phyloP scores from a whole-genome alignment of 2,888 invertebrate species.

The Neoitamus cyanurus region DNA sequence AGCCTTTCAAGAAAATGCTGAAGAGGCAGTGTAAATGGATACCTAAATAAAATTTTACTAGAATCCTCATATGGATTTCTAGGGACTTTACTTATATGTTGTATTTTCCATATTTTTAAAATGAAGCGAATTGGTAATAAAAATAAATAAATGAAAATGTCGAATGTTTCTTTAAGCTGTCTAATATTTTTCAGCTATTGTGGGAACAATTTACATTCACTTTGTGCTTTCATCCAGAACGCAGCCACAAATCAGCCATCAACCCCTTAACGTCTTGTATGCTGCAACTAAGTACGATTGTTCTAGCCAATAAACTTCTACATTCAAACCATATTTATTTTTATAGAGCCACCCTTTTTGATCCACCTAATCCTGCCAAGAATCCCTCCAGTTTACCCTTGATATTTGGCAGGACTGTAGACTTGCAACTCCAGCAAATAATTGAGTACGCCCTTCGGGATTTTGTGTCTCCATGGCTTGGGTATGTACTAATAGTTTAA shows the following conservation, averaged over 20 bases:
- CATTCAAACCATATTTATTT: not conserved
- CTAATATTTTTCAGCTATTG: slow-evolving; percentile 58
- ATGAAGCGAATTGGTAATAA: no score
- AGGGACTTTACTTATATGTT: no score
- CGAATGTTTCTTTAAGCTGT: not conserved
- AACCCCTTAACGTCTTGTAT: slow-evolving; percentile 62
- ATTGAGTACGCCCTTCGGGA: slow-evolving; percentile 83
- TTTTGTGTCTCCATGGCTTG: slow-evolving; percentile 82
- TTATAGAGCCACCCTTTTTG: slow-evolving; percentile 63
- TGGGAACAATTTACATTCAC: slow-evolving; percentile 64
- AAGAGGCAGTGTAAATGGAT: no score
- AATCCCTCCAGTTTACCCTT: slow-evolving; percentile 75
- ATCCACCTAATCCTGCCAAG: slow-evolving; percentile 64
- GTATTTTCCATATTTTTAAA: no score
- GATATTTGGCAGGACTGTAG: slow-evolving; percentile 86
- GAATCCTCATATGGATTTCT: no score
- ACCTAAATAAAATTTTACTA: no score
- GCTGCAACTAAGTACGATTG: slow-evolving; percentile 64
- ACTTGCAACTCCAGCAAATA: slow-evolving; percentile 83
- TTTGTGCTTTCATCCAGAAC: slow-evolving; percentile 63
- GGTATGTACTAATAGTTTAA: slow-evolving; percentile 55
- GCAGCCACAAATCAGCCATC: slow-evolving; percentile 60
- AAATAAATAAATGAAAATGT: not conserved
- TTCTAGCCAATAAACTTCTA: not conserved
- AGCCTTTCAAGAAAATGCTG: no score